Percentiles rank a stretch among this genome's conserved stretches.
phyloP scores from a whole-genome alignment of 1,140 invertebrate genomes.

The Pissodes strobi region DNA sequence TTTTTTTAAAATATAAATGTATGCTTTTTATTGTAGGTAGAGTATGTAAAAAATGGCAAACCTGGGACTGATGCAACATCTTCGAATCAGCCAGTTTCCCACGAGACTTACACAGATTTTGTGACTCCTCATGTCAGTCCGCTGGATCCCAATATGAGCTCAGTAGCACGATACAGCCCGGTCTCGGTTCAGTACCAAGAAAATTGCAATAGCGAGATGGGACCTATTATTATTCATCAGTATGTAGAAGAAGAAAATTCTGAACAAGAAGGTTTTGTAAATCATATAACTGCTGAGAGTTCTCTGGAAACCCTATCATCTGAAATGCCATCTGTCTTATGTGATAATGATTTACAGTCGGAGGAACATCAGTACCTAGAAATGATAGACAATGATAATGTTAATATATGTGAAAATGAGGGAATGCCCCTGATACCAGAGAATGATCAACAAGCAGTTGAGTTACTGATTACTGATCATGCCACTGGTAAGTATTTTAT shows the following conservation, averaged over 20 bases:
- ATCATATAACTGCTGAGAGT: constrained; percentile 26
- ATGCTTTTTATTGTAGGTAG: constrained; percentile 56
- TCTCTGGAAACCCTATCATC: constrained; percentile 33
- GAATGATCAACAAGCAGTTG: constrained; percentile 48
- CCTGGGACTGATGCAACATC: constrained; percentile 39
- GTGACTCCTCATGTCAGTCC: constrained; percentile 61
- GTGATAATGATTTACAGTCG: constrained; percentile 50
- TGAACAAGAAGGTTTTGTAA: constrained; percentile 30
- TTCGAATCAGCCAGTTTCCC: constrained; percentile 39
- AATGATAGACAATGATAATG: constrained; percentile 40
- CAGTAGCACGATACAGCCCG: constrained; percentile 62
- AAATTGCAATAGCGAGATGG: constrained; percentile 55
- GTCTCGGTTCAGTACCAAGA: constrained; percentile 56
- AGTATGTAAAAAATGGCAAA: constrained; percentile 61
- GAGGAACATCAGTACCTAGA: constrained; percentile 53
- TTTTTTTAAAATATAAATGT: not conserved
- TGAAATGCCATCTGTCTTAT: constrained; percentile 36
- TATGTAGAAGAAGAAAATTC: constrained; percentile 33
- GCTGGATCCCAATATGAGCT: constrained; percentile 65
- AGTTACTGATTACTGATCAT: constrained; percentile 55
- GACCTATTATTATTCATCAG: constrained; percentile 61
- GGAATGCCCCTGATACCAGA: constrained; percentile 29
- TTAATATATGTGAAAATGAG: constrained; percentile 8
- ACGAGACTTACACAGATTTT: constrained; percentile 60
- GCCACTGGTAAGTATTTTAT: constrained; percentile 45